Evolutionary conservation across 2,797 vertebrate species (phyloP).

Genomic region (Tragelaphus oryx): DNA sequence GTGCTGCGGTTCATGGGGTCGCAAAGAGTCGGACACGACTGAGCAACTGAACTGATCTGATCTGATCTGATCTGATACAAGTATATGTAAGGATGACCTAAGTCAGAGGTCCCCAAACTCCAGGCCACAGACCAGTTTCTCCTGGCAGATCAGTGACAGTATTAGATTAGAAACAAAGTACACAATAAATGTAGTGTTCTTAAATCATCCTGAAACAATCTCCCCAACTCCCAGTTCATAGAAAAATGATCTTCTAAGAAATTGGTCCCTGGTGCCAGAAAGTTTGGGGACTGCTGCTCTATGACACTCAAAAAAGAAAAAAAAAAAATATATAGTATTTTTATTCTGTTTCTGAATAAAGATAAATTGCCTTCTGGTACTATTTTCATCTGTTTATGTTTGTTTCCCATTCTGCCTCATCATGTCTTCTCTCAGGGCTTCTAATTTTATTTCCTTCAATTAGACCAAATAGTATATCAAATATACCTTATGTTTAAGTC

Average conservation of each 20-base stretch:
- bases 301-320: neutral
- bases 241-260: neutral
- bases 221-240: neutral
- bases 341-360: neutral
- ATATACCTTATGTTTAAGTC: neutral
- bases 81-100: neutral
- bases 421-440: neutral
- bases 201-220: neutral
- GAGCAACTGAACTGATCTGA: too few relatives aligned
- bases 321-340: neutral
- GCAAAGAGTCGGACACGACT: too few relatives aligned
- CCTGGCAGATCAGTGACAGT: neutral
- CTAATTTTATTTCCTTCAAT: conserved; percentile 42
- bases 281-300: neutral
- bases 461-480: neutral
- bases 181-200: neutral
- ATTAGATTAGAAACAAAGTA: neutral
- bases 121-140: neutral
- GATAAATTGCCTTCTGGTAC: neutral
- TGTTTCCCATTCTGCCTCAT: neutral
- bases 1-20: too few relatives aligned
- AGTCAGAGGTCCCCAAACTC: neutral
- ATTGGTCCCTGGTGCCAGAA: neutral
- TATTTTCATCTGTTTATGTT: neutral
- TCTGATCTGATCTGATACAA: neutral